These are phyloP conservation scores for Smittia sp. DNA, from an alignment of 2,888 invertebrate genomes.

Conservation along the genomic window DNA sequence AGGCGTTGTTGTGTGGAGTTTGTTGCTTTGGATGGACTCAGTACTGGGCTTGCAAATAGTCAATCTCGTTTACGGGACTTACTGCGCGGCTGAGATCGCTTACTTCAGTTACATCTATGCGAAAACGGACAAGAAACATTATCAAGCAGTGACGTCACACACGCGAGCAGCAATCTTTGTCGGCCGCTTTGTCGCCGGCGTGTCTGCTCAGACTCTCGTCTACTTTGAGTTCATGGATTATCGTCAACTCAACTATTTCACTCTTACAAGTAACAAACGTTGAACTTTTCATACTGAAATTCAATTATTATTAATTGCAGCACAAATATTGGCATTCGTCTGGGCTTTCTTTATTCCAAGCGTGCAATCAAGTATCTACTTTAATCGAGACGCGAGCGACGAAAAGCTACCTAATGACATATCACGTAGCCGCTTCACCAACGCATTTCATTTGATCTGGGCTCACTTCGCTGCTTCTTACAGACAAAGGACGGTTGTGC, in stretches of 20 bases:
- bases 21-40: slow-evolving; percentile 73
- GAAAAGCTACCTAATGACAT: background rate
- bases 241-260: slow-evolving; percentile 66
- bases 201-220: slow-evolving; percentile 64
- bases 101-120: slow-evolving; percentile 93
- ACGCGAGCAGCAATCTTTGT: slow-evolving; percentile 68
- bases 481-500: slow-evolving; percentile 60
- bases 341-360: slow-evolving; percentile 64
- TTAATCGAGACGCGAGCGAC: slow-evolving; percentile 52
- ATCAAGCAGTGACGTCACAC: slow-evolving; percentile 70
- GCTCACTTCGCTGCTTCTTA: slow-evolving; percentile 61
- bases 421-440: slow-evolving; percentile 24
- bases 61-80: slow-evolving; percentile 75
- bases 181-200: slow-evolving; percentile 66
- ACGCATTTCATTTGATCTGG: slow-evolving; percentile 55
- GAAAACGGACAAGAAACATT: slow-evolving; percentile 68
- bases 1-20: slow-evolving; percentile 71
- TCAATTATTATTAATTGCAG: slow-evolving; percentile 44
- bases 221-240: slow-evolving; percentile 61
- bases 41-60: slow-evolving; percentile 68
- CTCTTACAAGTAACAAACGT: slow-evolving; percentile 56
- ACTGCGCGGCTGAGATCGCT: slow-evolving; percentile 86
- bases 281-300: slow-evolving; percentile 47
- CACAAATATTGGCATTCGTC: slow-evolving; percentile 56
- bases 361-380: slow-evolving; percentile 64